These are phyloP conservation scores for Bombylius discolor DNA, from an alignment of 2,888 invertebrate species.

Conservation along the genomic window DNA sequence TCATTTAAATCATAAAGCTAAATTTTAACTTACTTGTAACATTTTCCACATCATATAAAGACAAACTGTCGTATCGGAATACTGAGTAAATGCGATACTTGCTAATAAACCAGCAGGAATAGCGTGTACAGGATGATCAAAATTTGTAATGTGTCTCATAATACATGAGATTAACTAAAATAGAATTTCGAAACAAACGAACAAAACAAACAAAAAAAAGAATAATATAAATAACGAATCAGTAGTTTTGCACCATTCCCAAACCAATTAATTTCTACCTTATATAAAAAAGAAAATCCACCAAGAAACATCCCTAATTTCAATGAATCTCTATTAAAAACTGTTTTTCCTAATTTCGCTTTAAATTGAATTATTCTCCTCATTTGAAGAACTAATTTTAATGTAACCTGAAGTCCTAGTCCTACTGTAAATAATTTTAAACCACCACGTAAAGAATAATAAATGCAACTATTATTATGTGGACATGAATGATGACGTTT, in stretches of 20 bases:
- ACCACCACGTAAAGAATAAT: slow-evolving; percentile 42
- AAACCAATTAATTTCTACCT: slow-evolving; percentile 38
- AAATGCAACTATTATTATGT: slow-evolving; percentile 47
- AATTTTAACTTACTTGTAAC: slow-evolving; percentile 47
- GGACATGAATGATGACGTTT: slow-evolving; percentile 39
- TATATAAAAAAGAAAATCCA: slow-evolving; percentile 52
- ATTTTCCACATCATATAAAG: slow-evolving; percentile 73
- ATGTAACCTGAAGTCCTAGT: slow-evolving; percentile 45
- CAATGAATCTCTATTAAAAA: slow-evolving; percentile 43
- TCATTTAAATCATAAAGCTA: too few relatives aligned
- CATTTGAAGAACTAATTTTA: slow-evolving; percentile 46
- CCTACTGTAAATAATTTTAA: slow-evolving; percentile 47
- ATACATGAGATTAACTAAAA: slow-evolving; percentile 50
- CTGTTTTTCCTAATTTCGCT: slow-evolving; percentile 37
- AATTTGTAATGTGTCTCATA: slow-evolving; percentile 46
- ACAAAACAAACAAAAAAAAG: neutral
- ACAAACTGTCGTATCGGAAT: slow-evolving; percentile 65
- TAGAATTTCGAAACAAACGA: slow-evolving; percentile 14
- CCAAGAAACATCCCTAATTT: slow-evolving; percentile 56
- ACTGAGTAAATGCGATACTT: slow-evolving; percentile 55
- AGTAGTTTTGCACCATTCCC: too few relatives aligned
- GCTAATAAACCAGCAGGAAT: slow-evolving; percentile 58
- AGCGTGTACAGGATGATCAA: slow-evolving; percentile 50
- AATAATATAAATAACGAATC: neutral
- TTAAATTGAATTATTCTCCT: slow-evolving; percentile 42